These are phyloP conservation scores for Odocoileus virginianus DNA, from an alignment of 2,113 vertebrate genomes.

Conservation along the genomic window DNA sequence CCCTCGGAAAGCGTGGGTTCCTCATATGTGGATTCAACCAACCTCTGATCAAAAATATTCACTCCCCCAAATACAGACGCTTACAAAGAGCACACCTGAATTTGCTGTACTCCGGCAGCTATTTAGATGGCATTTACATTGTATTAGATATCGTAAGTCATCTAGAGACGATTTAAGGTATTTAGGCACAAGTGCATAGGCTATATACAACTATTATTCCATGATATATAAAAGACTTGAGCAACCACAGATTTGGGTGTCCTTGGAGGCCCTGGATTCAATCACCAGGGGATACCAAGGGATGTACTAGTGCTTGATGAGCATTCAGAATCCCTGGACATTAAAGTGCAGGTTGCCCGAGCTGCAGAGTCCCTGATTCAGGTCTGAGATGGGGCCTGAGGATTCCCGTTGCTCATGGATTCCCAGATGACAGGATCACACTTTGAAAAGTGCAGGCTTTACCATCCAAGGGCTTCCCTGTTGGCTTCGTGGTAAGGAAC, in stretches of 20 bases:
- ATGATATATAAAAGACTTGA: neutral
- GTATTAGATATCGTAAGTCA: neutral
- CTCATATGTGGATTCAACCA: neutral
- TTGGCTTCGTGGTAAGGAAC: neutral
- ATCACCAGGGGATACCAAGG: neutral
- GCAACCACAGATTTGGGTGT: neutral
- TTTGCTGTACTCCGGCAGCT: neutral
- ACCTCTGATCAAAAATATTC: neutral
- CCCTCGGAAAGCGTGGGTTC: neutral
- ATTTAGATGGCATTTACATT: neutral
- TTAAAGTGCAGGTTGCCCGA: neutral
- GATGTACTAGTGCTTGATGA: no score
- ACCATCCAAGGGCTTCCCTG: neutral
- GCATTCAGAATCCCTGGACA: neutral
- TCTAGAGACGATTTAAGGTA: neutral
- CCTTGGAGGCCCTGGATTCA: neutral
- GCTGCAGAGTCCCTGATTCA: neutral
- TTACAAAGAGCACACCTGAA: neutral
- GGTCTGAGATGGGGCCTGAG: neutral
- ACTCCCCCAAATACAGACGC: neutral
- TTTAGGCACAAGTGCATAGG: neutral
- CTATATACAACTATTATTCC: no score
- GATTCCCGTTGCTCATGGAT: neutral
- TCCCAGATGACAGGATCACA: neutral
- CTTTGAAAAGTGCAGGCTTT: neutral